Conservation (phyloP, 2,113 vertebrate genomes). For the Rhinichthys klamathensis region DNA sequence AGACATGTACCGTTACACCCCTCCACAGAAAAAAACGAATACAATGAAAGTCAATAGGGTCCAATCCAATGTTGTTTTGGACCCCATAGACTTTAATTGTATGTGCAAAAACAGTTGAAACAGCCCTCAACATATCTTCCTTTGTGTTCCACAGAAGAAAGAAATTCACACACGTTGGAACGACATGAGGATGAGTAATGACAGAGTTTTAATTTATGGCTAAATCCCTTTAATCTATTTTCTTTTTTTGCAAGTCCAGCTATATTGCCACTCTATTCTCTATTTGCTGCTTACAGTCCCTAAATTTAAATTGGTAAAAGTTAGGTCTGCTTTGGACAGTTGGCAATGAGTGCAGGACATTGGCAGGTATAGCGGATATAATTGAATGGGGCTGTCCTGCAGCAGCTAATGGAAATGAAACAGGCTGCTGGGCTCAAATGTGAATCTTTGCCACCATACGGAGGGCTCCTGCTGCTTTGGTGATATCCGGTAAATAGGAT, state of each 20-base stretch:
- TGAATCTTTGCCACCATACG: conserved; percentile 52
- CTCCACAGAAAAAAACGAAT: no score
- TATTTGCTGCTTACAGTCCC: not conserved
- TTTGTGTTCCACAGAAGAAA: not conserved
- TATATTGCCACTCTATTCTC: not conserved
- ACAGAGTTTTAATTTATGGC: not conserved
- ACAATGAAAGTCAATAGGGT: not conserved
- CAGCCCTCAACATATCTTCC: not conserved
- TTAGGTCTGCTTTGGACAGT: conserved; percentile 18
- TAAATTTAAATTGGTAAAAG: conserved; percentile 17
- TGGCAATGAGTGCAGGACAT: conserved; percentile 25
- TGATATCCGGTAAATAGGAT: conserved; percentile 59
- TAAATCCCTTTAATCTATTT: not conserved
- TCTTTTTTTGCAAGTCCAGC: not conserved
- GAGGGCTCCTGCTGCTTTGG: conserved; percentile 45
- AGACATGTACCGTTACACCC: no score
- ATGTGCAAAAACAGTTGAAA: not conserved
- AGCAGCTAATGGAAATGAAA: conserved; percentile 56
- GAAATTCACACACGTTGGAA: not conserved
- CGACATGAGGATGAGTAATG: not conserved
- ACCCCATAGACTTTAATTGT: not conserved
- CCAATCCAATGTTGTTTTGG: not conserved
- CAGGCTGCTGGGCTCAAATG: conserved; percentile 49
- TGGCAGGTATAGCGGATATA: conserved; percentile 49
- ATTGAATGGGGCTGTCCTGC: conserved; percentile 50